These are phyloP conservation scores for Hapalemur alaotrensis DNA, from an alignment of 2,797 vertebrate species.

Conservation along the genomic window DNA sequence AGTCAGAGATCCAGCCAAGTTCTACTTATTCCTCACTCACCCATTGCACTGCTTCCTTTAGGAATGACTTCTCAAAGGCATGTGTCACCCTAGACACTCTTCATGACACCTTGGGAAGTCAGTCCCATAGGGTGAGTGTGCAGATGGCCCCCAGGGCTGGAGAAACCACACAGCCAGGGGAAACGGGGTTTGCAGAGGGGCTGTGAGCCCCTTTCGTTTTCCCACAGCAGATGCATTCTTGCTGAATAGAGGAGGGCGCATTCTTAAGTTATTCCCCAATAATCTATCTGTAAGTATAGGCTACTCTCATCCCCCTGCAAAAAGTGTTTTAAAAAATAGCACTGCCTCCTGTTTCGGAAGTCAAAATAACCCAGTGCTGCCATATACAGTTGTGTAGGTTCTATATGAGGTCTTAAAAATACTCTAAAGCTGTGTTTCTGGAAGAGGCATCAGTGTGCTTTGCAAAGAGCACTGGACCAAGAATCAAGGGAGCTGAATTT, in stretches of 20 bases:
- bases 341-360: background rate
- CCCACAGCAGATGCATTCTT: rapidly evolving
- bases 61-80: background rate
- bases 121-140: background rate
- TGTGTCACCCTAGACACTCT: rapidly evolving
- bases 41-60: background rate
- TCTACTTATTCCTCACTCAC: background rate
- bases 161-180: background rate
- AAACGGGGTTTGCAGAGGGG: rapidly evolving
- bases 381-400: rapidly evolving
- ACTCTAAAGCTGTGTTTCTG: rapidly evolving
- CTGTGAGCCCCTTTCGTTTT: background rate
- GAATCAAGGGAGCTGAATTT: background rate
- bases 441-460: background rate
- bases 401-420: background rate
- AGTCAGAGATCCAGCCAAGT: background rate
- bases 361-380: too few relatives aligned
- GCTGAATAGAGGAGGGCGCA: background rate
- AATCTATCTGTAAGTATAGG: background rate
- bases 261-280: background rate
- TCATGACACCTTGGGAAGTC: background rate
- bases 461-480: background rate
- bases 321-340: background rate
- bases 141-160: rapidly evolving
- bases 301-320: background rate